These are phyloP conservation scores for Marcusenius ussheri DNA, from an alignment of 2,113 vertebrate species.

Conservation along the genomic window DNA sequence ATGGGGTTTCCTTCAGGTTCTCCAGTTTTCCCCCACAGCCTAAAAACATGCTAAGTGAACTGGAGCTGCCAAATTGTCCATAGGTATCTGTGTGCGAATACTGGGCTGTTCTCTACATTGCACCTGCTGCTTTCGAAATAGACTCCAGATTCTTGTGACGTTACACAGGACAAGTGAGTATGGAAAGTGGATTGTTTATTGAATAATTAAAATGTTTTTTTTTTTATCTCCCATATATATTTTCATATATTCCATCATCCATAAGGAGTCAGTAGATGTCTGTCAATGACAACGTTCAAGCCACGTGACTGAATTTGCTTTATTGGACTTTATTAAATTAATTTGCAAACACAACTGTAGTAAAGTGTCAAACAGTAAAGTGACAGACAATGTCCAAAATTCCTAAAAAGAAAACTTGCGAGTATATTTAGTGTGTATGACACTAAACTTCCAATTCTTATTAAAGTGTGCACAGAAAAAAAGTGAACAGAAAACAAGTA, in stretches of 20 bases:
- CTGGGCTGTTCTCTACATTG: not conserved
- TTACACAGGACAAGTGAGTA: not conserved
- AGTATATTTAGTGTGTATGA: not conserved
- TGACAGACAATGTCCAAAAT: not conserved
- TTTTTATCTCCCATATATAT: not conserved
- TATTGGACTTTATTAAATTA: conserved; percentile 4
- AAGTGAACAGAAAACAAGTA: not conserved
- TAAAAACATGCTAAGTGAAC: not conserved
- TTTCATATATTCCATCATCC: conserved; percentile 4
- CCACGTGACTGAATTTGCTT: conserved; percentile 11
- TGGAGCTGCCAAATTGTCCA: not conserved
- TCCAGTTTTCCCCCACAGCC: not conserved
- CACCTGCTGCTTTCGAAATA: not conserved
- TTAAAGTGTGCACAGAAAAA: not conserved
- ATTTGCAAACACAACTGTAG: conserved; percentile 4
- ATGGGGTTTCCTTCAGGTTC: not conserved
- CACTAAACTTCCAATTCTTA: not conserved
- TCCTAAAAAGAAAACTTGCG: not conserved
- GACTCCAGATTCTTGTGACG: not conserved
- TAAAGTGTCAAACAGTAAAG: not conserved
- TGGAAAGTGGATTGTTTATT: not conserved
- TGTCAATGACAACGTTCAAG: conserved; percentile 23
- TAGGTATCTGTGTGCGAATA: not conserved
- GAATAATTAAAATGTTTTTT: not conserved
- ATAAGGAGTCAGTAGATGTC: conserved; percentile 21